phyloP scores from a whole-genome alignment of 2,888 invertebrate genomes.

The Agrenia bidenticulata region DNA sequence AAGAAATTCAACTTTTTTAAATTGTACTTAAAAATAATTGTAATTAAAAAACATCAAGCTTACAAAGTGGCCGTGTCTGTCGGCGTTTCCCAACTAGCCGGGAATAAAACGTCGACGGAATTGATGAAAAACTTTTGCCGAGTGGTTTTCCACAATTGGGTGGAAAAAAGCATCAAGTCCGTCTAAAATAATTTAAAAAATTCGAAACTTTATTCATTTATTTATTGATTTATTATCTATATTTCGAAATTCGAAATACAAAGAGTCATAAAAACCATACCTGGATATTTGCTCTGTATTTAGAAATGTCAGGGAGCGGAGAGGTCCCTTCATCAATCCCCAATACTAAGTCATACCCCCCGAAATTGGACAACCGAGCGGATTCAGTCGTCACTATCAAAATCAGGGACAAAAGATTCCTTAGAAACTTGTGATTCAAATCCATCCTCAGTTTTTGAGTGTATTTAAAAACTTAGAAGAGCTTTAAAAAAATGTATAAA shows the following conservation, averaged over 20 bases:
- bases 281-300: conserved; percentile 28
- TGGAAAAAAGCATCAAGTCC: conserved; percentile 34
- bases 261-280: conserved; percentile 19
- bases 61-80: conserved; percentile 34
- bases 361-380: conserved; percentile 12
- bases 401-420: too few species aligned
- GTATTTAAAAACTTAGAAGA: too few species aligned
- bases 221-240: neutral
- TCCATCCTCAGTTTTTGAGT: too few species aligned
- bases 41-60: conserved; percentile 17
- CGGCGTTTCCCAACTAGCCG: conserved; percentile 36
- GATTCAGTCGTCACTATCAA: too few species aligned
- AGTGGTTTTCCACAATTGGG: conserved; percentile 32
- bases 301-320: conserved; percentile 15
- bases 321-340: conserved; percentile 38
- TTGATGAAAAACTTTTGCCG: conserved; percentile 39
- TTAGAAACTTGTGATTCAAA: too few species aligned
- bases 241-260: neutral
- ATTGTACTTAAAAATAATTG: neutral
- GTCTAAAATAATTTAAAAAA: conserved; percentile 22
- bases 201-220: neutral
- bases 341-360: conserved; percentile 47
- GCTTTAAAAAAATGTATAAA: too few species aligned
- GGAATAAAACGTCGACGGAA: conserved; percentile 46
- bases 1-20: neutral